Evolutionary conservation across 2,113 vertebrate species (phyloP).

Genomic region (Sterrhoptilus dennistouni): DNA sequence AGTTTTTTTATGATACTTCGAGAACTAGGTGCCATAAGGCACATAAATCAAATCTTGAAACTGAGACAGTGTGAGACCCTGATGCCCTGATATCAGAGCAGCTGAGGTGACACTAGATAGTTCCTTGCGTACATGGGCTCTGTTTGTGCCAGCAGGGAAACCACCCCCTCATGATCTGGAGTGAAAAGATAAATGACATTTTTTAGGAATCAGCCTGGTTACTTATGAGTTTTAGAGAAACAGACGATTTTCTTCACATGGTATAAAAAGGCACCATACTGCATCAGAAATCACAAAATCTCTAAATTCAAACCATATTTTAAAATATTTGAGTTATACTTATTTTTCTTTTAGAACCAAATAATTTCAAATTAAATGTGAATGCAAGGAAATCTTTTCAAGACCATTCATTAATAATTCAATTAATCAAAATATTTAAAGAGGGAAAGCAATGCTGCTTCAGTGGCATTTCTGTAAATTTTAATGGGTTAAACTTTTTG

Average conservation of each 20-base stretch:
- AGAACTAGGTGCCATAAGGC: slow-evolving; percentile 30
- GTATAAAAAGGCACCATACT: background rate
- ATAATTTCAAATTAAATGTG: background rate
- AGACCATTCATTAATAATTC: background rate
- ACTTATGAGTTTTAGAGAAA: background rate
- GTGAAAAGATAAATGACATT: background rate
- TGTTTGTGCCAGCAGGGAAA: background rate
- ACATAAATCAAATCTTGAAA: slow-evolving; percentile 57
- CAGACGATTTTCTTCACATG: accelerated
- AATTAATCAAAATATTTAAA: background rate
- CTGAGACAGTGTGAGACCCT: background rate
- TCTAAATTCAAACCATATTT: background rate
- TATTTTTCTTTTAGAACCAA: background rate
- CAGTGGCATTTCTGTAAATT: background rate
- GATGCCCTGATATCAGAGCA: slow-evolving; percentile 1
- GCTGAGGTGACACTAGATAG: slow-evolving; percentile 30
- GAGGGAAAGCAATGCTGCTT: background rate
- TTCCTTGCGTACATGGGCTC: background rate
- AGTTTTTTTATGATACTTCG: background rate
- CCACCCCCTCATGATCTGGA: background rate
- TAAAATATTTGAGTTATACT: background rate
- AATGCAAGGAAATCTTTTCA: background rate
- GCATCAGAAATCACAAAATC: background rate
- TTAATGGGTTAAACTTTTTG: background rate
- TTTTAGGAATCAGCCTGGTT: background rate